Evolutionary conservation across 2,888 invertebrate species (phyloP).

Genomic region (Xestia sexstrigata): DNA sequence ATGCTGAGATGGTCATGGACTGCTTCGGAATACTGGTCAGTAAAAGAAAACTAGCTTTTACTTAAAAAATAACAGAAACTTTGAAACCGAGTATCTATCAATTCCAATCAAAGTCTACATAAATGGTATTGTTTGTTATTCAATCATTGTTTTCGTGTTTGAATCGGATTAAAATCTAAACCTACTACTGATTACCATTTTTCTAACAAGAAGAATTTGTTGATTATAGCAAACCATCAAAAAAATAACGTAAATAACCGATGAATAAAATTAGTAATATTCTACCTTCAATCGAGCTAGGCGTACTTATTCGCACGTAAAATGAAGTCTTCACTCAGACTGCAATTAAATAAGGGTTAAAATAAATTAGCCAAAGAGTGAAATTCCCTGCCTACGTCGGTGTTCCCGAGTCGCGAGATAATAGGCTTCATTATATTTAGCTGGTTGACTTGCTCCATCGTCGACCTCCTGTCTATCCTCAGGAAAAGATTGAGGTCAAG

Average conservation of each 20-base stretch:
- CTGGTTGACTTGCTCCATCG: no score
- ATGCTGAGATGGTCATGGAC: constrained; percentile 88
- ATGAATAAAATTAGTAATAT: background rate
- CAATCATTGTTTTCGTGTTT: background rate
- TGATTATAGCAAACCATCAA: background rate
- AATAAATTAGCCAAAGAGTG: no score
- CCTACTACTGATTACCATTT: background rate
- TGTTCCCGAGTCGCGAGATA: no score
- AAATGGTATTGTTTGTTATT: background rate
- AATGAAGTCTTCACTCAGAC: background rate
- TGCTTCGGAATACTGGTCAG: constrained; percentile 87
- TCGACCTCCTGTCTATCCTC: no score
- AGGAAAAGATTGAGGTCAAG: no score
- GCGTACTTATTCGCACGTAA: background rate
- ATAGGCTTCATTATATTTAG: no score
- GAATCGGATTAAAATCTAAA: background rate
- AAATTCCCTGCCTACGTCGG: no score
- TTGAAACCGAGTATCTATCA: background rate
- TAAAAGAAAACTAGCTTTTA: constrained; percentile 8
- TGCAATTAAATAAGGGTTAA: no score
- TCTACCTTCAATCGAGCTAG: background rate
- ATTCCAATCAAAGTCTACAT: background rate
- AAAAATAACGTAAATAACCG: background rate
- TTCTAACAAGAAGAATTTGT: background rate
- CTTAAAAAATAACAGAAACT: background rate